A percentile compares a stretch with the other conserved stretches of the same genome.
These are phyloP conservation scores for Pararge aegeria DNA, from an alignment of 1,140 invertebrate species.

Conservation along the genomic window DNA sequence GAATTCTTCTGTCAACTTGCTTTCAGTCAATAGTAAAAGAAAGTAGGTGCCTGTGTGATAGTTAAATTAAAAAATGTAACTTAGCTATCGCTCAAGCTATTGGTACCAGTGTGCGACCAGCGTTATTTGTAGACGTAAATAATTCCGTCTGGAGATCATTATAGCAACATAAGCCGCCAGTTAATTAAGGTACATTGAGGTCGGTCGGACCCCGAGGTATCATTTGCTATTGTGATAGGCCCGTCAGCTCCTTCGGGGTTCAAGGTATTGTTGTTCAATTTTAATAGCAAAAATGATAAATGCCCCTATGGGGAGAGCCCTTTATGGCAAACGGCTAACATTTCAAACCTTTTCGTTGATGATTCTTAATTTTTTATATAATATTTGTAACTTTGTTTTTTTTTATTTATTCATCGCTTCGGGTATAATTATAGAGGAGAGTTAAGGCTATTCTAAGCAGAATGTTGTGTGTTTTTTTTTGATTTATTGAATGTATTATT, in stretches of 20 bases:
- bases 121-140: constrained; percentile 33
- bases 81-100: not conserved
- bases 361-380: not conserved
- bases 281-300: constrained; percentile 79
- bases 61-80: too few relatives aligned
- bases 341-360: not conserved
- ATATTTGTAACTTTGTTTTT: not conserved
- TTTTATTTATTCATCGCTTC: not conserved
- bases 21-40: too few relatives aligned
- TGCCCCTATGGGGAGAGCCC: constrained; percentile 55
- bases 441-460: not conserved
- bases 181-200: constrained; percentile 73
- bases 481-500: not conserved
- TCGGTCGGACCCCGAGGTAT: constrained; percentile 61
- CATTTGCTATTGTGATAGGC: constrained; percentile 74
- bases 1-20: too few relatives aligned
- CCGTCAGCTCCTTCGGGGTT: constrained; percentile 67
- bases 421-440: not conserved
- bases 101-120: not conserved
- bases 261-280: constrained; percentile 63
- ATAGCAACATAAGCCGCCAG: constrained; percentile 44
- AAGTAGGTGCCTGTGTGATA: too few relatives aligned
- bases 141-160: constrained; percentile 40
- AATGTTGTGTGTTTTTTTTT: too few relatives aligned
- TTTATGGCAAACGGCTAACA: constrained; percentile 38